These are phyloP conservation scores for Aythya fuligula DNA, from an alignment of 2,797 vertebrate species.

Conservation along the genomic window DNA sequence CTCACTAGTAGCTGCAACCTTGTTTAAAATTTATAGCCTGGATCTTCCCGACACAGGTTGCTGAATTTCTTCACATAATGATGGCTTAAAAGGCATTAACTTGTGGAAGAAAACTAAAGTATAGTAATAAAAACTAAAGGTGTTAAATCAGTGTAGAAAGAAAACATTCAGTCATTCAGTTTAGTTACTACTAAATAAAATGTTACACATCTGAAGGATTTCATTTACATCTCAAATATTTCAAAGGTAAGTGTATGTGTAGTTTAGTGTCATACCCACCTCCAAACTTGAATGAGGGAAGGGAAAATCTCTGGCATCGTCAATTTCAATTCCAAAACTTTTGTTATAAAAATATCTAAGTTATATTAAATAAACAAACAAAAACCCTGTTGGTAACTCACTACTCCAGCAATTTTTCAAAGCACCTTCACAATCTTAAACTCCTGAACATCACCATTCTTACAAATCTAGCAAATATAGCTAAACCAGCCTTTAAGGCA, in stretches of 20 bases:
- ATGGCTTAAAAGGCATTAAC: constrained; percentile 1
- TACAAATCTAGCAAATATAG: background rate
- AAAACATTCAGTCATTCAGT: background rate
- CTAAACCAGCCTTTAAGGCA: background rate
- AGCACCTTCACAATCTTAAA: background rate
- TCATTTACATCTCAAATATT: background rate
- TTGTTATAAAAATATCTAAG: background rate
- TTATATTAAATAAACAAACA: background rate
- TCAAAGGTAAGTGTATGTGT: background rate
- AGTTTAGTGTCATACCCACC: constrained; percentile 24
- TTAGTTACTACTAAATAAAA: constrained; percentile 6
- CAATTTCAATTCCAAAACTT: constrained; percentile 1
- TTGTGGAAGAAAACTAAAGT: background rate
- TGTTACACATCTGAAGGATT: background rate
- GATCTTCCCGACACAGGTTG: background rate
- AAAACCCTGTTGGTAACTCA: background rate
- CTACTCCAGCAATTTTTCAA: background rate
- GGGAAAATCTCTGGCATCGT: constrained; percentile 35
- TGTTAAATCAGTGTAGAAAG: background rate
- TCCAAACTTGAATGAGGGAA: background rate
- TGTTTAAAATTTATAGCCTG: background rate
- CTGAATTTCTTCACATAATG: background rate
- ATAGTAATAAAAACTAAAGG: background rate
- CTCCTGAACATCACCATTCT: background rate
- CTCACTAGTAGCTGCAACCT: background rate